Percentiles rank a stretch among this genome's conserved stretches.
Evolutionary conservation across 2,797 vertebrate genomes (phyloP).

Genomic region (Platalea minor): DNA sequence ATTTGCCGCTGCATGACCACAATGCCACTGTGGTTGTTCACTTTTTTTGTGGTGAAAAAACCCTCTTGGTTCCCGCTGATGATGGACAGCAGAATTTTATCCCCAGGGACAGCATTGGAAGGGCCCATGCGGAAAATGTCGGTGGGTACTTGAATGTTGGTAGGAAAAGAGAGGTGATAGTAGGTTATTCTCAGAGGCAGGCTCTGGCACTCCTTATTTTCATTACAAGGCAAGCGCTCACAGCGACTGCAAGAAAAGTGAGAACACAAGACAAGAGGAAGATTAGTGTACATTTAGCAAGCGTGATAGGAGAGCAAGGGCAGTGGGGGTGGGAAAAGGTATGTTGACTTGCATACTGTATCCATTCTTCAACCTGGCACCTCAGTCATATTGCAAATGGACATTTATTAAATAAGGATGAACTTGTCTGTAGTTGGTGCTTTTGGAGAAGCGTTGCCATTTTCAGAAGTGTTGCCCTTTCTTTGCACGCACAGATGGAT

Average conservation of each 20-base stretch:
- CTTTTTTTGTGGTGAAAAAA: constrained; percentile 84
- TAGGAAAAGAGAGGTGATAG: constrained; percentile 97
- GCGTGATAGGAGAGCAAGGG: constrained; percentile 56
- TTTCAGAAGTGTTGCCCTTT: neutral
- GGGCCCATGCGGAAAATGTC: constrained; percentile 98
- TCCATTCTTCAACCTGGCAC: constrained; percentile 2
- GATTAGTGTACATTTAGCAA: constrained; percentile 72
- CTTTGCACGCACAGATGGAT: neutral
- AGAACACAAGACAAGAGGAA: constrained; percentile 75
- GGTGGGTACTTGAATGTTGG: constrained; percentile 92
- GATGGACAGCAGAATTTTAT: constrained; percentile 91
- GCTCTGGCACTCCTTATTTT: constrained; percentile 92
- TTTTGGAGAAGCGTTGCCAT: neutral
- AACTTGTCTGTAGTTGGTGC: neutral
- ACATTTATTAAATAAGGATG: neutral
- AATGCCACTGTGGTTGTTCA: constrained; percentile 84
- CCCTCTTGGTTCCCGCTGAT: constrained; percentile 88
- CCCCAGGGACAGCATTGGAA: constrained; percentile 83
- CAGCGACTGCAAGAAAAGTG: constrained; percentile 95
- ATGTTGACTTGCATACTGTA: neutral
- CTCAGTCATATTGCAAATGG: neutral
- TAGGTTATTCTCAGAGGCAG: constrained; percentile 97
- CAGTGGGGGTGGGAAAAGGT: constrained; percentile 13
- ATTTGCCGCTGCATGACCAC: constrained; percentile 87
- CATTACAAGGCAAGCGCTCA: constrained; percentile 98